Percentiles rank a stretch among this genome's conserved stretches.
Evolutionary conservation across 2,888 invertebrate genomes (phyloP).

Genomic region (Petrolisthes manimaculis): DNA sequence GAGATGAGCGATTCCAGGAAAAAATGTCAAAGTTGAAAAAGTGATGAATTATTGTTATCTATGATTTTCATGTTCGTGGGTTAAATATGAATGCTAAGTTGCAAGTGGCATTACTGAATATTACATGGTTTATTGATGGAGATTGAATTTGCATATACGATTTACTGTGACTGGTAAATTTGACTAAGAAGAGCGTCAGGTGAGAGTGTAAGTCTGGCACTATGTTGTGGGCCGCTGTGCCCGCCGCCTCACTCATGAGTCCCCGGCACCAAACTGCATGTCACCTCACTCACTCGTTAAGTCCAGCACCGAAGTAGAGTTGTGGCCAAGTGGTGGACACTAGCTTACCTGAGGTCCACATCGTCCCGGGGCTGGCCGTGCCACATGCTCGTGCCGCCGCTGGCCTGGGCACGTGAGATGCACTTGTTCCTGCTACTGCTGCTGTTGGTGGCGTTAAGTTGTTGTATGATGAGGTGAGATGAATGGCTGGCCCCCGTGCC

Average conservation of each 20-base stretch:
- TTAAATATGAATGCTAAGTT: no score
- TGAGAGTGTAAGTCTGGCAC: no score
- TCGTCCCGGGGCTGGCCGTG: slow-evolving; percentile 56
- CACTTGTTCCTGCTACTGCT: slow-evolving; percentile 45
- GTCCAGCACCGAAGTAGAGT: not conserved
- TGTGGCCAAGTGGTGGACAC: not conserved
- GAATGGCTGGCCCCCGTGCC: slow-evolving; percentile 49
- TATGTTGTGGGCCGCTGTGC: not conserved
- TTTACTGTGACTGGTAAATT: no score
- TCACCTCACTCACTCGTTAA: not conserved
- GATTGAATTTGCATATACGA: no score
- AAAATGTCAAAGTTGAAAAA: no score
- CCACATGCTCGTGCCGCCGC: slow-evolving; percentile 55
- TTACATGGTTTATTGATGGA: no score
- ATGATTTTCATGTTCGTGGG: no score
- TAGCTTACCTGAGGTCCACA: slow-evolving; percentile 58
- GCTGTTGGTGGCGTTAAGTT: slow-evolving; percentile 15
- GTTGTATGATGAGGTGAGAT: slow-evolving; percentile 31
- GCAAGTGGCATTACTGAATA: no score
- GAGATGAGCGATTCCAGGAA: no score
- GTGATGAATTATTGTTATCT: no score
- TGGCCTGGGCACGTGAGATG: slow-evolving; percentile 57
- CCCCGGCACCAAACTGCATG: not conserved
- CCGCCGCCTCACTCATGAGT: not conserved
- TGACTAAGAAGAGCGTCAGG: no score